phyloP scores from a whole-genome alignment of 1,140 invertebrate genomes.

The Drosophila jambulina region DNA sequence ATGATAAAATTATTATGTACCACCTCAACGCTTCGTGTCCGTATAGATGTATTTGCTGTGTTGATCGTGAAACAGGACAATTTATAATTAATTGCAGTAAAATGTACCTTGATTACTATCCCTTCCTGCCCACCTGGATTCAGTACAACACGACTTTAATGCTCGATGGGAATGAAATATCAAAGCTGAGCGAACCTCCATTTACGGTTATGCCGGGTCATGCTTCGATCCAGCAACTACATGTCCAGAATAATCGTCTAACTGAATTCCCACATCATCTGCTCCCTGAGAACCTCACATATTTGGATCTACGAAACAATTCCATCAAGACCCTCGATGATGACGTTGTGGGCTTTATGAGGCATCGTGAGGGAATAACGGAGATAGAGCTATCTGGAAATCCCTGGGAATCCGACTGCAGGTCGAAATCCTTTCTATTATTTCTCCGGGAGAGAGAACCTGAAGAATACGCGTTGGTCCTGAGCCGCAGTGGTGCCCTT shows the following conservation, averaged over 20 bases:
- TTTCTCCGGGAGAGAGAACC: conserved; percentile 11
- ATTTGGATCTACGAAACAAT: conserved; percentile 20
- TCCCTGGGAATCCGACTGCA: conserved; percentile 18
- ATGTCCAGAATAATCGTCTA: conserved; percentile 1
- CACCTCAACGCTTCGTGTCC: conserved; percentile 3
- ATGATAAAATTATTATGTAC: neutral
- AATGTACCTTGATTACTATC: neutral
- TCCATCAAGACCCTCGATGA: neutral
- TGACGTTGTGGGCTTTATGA: neutral
- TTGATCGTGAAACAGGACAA: neutral
- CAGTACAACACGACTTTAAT: neutral
- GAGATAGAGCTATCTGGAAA: conserved; percentile 12
- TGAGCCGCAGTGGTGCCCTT: neutral
- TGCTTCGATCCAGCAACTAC: neutral
- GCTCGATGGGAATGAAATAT: neutral
- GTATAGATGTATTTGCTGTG: conserved; percentile 15
- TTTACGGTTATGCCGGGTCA: neutral
- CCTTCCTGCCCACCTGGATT: neutral
- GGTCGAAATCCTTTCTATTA: neutral
- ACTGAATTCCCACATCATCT: neutral
- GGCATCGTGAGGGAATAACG: neutral
- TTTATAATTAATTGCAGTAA: conserved; percentile 8
- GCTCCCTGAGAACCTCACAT: conserved; percentile 14
- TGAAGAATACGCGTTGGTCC: neutral
- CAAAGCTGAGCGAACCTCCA: neutral